Evolutionary conservation across 2,888 invertebrate species (phyloP), one percentile per base, ranked within the genome.

Genomic region (Pantelozetes paolii): DNA sequence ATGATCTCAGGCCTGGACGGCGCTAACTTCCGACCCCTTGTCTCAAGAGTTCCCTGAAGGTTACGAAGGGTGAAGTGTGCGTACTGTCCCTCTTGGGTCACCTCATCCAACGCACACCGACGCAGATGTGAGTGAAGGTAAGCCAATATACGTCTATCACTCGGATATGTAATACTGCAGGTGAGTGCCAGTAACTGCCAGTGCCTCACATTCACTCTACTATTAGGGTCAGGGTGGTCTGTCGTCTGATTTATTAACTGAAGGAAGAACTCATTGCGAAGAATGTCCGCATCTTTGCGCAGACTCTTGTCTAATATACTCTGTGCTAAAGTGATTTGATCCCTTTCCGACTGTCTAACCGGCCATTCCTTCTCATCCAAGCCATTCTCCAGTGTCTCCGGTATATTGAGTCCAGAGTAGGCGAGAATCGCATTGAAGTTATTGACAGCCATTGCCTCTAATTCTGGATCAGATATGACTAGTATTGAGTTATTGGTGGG

Each of bases 221-320:
- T 92, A 80, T 89, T 89, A 0, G 93, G 92, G 84, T 94, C 94
- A 77, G 84, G 83, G 78, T 83, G 82, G 78, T 83, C 83, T 0
- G 94, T 95, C 0, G 95, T 95, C 84, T 92, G 92, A 82, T 95
- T 96, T 75, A 95, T 90, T 54, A 96, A 86, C 82, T 95, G 94
- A 78, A 95, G 86, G 82, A 93, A 95, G 74, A 94, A 85, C 83
- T 96, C 96, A 80, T 92, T 92, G 6, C 94, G 85, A 70, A 94
- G 85, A 70, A 90, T 87, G 74, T 81, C 80, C 15, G 75, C 74
- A 80, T 94, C 93, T 81, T 91, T 94, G 79, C 93, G 88, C 89
- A 95, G 89, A 79, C 93, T 93, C 75, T 92, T 88, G 80, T 94
- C 94, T 84, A 96, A 87, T 78, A 96, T 88, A 1, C 89, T 88